These are phyloP conservation scores for Crotalus helleri DNA, from an alignment of 2,113 vertebrate genomes.

Conservation along the genomic window DNA sequence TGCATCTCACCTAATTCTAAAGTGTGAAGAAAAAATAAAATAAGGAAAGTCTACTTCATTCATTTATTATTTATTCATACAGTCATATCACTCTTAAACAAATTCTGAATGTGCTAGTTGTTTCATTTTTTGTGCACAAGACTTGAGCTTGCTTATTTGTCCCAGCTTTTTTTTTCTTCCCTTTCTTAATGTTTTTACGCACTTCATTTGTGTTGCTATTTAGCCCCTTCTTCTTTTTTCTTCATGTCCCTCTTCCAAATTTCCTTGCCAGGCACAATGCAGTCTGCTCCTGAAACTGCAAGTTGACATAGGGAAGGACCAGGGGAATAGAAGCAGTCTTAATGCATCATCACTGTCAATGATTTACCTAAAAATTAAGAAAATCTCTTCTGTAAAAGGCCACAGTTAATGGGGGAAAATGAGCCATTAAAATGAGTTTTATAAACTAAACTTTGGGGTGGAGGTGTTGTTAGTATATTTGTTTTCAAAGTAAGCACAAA, in stretches of 20 bases:
- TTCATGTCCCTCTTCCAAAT: neutral
- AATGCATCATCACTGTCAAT: neutral
- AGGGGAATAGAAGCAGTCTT: neutral
- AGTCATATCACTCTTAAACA: neutral
- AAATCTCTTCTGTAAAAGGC: neutral
- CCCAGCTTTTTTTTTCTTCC: neutral
- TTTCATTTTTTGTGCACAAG: neutral
- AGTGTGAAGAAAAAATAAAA: neutral
- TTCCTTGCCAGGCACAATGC: neutral
- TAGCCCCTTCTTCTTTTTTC: neutral
- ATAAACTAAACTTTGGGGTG: neutral
- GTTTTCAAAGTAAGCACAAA: neutral
- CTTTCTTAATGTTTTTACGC: neutral
- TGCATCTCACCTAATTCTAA: neutral
- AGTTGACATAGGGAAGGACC: neutral
- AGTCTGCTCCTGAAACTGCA: neutral
- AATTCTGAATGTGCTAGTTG: neutral
- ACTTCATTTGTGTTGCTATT: neutral
- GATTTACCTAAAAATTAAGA: neutral
- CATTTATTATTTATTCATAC: neutral
- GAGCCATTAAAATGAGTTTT: neutral
- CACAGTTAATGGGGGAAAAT: neutral
- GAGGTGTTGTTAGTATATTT: neutral
- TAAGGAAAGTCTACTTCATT: neutral
- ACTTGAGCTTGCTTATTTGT: neutral